A percentile compares a stretch with the other conserved stretches of the same genome.
These are phyloP conservation scores for Chascanopsetta lugubris DNA, from an alignment of 2,113 vertebrate species.

Conservation along the genomic window DNA sequence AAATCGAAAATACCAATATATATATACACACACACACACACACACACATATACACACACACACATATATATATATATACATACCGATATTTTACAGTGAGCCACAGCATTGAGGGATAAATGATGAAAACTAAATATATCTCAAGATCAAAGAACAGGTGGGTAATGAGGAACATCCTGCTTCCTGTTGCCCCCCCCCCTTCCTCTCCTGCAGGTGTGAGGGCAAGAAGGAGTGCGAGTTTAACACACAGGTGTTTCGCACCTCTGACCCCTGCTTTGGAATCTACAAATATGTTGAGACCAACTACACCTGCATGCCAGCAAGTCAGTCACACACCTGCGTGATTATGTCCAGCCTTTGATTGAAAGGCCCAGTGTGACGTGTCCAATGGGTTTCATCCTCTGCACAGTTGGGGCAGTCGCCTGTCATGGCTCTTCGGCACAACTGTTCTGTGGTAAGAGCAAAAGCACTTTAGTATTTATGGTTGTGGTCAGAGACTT, in stretches of 20 bases:
- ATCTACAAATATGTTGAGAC: conserved; percentile 57
- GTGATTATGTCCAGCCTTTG: background rate
- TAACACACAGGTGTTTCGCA: background rate
- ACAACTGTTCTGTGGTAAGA: conserved; percentile 54
- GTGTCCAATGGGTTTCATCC: conserved; percentile 7
- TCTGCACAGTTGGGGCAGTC: conserved; percentile 21
- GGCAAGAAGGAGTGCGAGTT: conserved; percentile 54
- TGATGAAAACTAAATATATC: too few species aligned
- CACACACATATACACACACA: too few species aligned
- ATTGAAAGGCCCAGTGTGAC: too few species aligned
- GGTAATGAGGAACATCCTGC: too few species aligned
- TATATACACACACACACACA: too few species aligned
- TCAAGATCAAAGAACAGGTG: too few species aligned
- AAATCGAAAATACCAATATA: too few species aligned
- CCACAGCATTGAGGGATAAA: too few species aligned
- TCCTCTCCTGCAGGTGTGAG: conserved; percentile 46
- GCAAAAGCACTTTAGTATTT: background rate
- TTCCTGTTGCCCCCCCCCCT: too few species aligned
- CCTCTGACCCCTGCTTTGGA: conserved; percentile 10
- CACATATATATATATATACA: too few species aligned
- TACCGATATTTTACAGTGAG: too few species aligned
- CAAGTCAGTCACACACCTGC: conserved; percentile 44
- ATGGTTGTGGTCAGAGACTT: background rate
- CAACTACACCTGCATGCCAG: conserved; percentile 50
- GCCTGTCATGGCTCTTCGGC: conserved; percentile 40